Evolutionary conservation across 2,888 invertebrate species (phyloP).

Genomic region (Stenichneumon culpator): DNA sequence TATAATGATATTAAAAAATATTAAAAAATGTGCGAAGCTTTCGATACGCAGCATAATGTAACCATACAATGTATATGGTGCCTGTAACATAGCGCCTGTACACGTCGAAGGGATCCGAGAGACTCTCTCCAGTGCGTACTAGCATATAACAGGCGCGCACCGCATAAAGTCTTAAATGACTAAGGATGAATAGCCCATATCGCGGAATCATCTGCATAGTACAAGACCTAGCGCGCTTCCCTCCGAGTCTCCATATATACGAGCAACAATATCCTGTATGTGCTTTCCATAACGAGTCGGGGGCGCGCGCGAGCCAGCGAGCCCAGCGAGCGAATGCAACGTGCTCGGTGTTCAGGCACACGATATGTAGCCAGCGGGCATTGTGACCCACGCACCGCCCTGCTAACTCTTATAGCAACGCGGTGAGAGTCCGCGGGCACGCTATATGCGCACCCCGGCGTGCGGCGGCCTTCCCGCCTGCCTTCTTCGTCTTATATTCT

Average conservation of each 20-base stretch:
- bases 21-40: slow-evolving; percentile 60
- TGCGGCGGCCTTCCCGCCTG: slow-evolving; percentile 70
- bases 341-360: slow-evolving; percentile 35
- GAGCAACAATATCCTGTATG: slow-evolving; percentile 80
- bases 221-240: slow-evolving; percentile 78
- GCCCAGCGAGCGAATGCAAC: slow-evolving; percentile 17
- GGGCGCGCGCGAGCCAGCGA: slow-evolving; percentile 49
- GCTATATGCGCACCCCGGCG: slow-evolving; percentile 36
- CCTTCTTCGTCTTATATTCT: slow-evolving; percentile 69
- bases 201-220: slow-evolving; percentile 83
- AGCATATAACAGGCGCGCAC: slow-evolving; percentile 61
- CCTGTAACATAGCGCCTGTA: slow-evolving; percentile 14
- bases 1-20: not conserved
- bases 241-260: slow-evolving; percentile 77
- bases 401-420: slow-evolving; percentile 77
- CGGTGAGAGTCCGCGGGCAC: slow-evolving; percentile 34
- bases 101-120: slow-evolving; percentile 51
- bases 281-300: slow-evolving; percentile 81
- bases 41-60: slow-evolving; percentile 78
- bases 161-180: slow-evolving; percentile 81
- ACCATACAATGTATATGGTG: slow-evolving; percentile 66
- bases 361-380: slow-evolving; percentile 76
- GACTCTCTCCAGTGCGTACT: slow-evolving; percentile 29
- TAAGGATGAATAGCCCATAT: slow-evolving; percentile 83
- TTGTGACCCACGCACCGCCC: slow-evolving; percentile 83